Evolutionary conservation across 2,113 vertebrate species (phyloP), one percentile per base, ranked within the genome.

Genomic region (Chloebia gouldiae): DNA sequence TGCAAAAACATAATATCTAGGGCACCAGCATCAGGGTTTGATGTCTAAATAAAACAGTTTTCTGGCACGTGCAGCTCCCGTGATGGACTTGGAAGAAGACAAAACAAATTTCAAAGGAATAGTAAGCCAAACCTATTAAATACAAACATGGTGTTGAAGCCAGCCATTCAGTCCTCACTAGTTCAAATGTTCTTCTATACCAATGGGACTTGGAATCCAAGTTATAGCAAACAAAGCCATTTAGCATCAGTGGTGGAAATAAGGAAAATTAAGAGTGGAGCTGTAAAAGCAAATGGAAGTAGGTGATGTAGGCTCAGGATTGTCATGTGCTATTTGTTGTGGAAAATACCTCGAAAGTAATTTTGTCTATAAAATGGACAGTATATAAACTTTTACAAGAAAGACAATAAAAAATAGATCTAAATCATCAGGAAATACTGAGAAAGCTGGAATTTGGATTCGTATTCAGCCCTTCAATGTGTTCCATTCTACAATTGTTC

Each of bases 81-180:
- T 51, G 79, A 66, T 75, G 60, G 49, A 44, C 39, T 94, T 81
- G 56, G 80, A 96, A 75, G 39, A 44, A 90, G 31, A 69, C 31
- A 88, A 81, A 65, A 27, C 22, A 27, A 90, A 92, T 88, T 86
- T 80, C 56, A 94, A 68, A 70, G n/a, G 51, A 83, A 84, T 13
- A 94, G 49, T 42, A 87, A 73, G 88, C 59, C 83, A 96, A 95
- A 91, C 12, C 39, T 88, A 71, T 78, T 81, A 83, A 96, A 92
- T 81, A 86, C 39, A 93, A 53, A 54, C 21, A 77, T 39, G 31
- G 42, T 83, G 47, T 82, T 93, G 76, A 95, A 92, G 71, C 63
- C 47, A 94, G 81, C 85, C 66, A 50, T 93, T 94, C 76, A 78
- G 27, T 88, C 60, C 72, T 64, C 37, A 13, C 37, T 44, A 81